These are phyloP conservation scores for Nebria ingens DNA, from an alignment of 1,140 invertebrate species.

Conservation along the genomic window DNA sequence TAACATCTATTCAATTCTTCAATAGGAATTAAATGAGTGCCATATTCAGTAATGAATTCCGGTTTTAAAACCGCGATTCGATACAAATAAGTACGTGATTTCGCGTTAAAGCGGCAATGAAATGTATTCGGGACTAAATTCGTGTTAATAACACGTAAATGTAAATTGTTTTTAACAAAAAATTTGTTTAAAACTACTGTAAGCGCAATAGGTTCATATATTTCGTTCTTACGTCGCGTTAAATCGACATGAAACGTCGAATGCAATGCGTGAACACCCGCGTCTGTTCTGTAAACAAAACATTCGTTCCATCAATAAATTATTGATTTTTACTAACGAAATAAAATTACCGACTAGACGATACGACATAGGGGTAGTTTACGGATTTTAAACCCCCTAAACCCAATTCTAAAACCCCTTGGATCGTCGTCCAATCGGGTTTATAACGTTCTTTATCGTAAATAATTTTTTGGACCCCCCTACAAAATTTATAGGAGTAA, in stretches of 20 bases:
- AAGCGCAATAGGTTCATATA: constrained; percentile 38
- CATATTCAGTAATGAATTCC: constrained; percentile 23
- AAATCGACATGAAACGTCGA: constrained; percentile 54
- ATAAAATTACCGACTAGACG: constrained; percentile 51
- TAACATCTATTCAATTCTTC: constrained; percentile 42
- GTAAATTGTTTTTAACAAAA: constrained; percentile 40
- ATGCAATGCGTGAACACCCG: constrained; percentile 57
- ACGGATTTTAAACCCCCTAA: constrained; percentile 37
- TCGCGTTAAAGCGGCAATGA: constrained; percentile 45
- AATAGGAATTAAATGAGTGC: constrained; percentile 36
- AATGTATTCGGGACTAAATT: constrained; percentile 47
- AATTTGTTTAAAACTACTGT: constrained; percentile 44
- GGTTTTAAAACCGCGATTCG: constrained; percentile 40
- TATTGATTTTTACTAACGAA: constrained; percentile 14
- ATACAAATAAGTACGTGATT: constrained; percentile 56
- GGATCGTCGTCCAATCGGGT: constrained; percentile 45
- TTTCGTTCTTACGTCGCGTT: constrained; percentile 30
- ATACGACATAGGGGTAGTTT: constrained; percentile 38
- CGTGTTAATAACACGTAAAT: constrained; percentile 43
- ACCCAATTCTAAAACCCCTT: constrained; percentile 52
- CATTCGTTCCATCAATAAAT: constrained; percentile 12
- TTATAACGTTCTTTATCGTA: constrained; percentile 23
- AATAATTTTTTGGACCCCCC: constrained; percentile 43
- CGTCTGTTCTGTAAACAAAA: constrained; percentile 51
- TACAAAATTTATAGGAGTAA: constrained; percentile 28